Base-by-base conservation (phyloP, 2,113 vertebrate species). In the Puma concolor region DNA sequence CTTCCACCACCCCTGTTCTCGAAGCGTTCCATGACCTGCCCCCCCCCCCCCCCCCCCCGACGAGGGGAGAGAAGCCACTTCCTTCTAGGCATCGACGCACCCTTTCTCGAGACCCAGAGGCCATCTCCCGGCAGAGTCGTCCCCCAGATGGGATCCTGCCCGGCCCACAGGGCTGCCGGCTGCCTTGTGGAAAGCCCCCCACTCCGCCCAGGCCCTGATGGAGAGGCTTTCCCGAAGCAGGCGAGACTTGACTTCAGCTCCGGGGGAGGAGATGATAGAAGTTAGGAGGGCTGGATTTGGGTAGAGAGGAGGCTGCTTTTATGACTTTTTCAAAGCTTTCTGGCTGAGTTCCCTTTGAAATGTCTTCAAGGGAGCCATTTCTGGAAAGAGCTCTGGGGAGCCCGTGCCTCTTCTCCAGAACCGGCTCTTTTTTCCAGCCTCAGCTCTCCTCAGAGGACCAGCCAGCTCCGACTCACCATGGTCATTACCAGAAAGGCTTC, bases 281-380 rank as follows among this genome's bases (percentile, higher is more conserved):
- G 74, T 69, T 25, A 44, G 92, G 8, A 29, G 57, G 36, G 52
- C 71, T 54, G 85, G 85, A n/a, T 89, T 23, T 41, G 48, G 88
- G 16, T 2, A 48, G 91, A 15, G 54, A 83, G 29, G 23, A 4
- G 23, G 9, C 16, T 33, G 67, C 71, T 89, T 69, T 44, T 23
- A 69, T 64, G 85, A 1, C 27, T 57, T 69, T 64, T 88, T 54
- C 38, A 29, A 72, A 77, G 92, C 54, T 91, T 85, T 87, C 74
- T 80, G 90, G 48, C 95, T 38, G 83, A 71, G 95, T 12, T 92
- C 60, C 4, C 52, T 31, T 52, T 74, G 93, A 54, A 94, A 92
- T 27, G 67, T 64, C 92, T 96, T 89, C 91, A 88, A 95, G 87
- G 88, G 82, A 97, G 82, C 71, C 9, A 2, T 64, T 96, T 93